phyloP scores from a whole-genome alignment of 2,113 vertebrate genomes.

The Calidris pugnax region DNA sequence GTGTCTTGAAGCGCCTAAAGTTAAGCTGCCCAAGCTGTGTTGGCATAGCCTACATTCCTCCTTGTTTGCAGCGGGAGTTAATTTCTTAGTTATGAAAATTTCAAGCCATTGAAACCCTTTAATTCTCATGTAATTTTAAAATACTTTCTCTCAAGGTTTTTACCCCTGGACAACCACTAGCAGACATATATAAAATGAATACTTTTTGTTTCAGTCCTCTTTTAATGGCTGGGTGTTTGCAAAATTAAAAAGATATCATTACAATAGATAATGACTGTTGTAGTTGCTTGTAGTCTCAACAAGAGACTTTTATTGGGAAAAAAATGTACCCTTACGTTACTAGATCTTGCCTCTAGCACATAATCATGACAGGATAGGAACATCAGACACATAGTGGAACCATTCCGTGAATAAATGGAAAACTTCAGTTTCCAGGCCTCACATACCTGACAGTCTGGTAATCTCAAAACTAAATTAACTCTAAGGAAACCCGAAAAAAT shows the following conservation, averaged over 20 bases:
- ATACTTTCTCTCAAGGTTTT: not conserved
- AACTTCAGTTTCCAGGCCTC: slow-evolving; percentile 1
- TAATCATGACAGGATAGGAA: not conserved
- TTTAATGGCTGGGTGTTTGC: slow-evolving; percentile 30
- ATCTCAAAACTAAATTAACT: not conserved
- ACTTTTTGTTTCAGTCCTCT: slow-evolving; percentile 12
- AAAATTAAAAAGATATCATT: slow-evolving; percentile 35
- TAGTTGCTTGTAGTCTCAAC: slow-evolving; percentile 36
- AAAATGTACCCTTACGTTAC: not conserved
- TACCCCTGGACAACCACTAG: not conserved
- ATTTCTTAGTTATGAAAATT: slow-evolving; percentile 6
- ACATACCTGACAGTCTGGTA: not conserved
- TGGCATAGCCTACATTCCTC: not conserved
- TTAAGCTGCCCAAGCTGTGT: not conserved
- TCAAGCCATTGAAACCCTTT: not conserved
- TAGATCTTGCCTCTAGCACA: not conserved
- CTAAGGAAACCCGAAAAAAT: not conserved
- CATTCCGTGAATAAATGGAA: not conserved
- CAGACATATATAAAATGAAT: not conserved
- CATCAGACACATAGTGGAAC: not conserved
- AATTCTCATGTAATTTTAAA: slow-evolving; percentile 38
- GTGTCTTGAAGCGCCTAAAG: not conserved
- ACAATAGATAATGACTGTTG: slow-evolving; percentile 34
- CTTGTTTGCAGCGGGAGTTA: not conserved
- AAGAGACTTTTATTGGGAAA: slow-evolving; percentile 22